Evolutionary conservation across 2,113 vertebrate species (phyloP).

Genomic region (Indicator maculatus): DNA sequence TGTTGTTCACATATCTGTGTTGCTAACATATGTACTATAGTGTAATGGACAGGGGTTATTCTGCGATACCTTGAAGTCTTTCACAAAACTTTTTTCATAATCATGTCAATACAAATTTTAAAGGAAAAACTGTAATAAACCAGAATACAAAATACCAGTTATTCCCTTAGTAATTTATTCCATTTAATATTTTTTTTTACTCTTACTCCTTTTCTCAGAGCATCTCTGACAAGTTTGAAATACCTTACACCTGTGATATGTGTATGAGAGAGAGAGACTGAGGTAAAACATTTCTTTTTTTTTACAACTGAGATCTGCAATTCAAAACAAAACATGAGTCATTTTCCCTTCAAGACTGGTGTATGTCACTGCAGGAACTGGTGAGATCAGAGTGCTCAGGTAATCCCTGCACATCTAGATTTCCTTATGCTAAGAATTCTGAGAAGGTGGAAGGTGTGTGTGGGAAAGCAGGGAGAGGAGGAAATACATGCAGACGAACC

Average conservation of each 20-base stretch:
- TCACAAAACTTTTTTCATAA: background rate
- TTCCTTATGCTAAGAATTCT: background rate
- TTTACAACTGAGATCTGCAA: background rate
- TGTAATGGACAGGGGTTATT: background rate
- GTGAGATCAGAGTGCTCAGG: background rate
- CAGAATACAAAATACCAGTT: background rate
- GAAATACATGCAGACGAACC: background rate
- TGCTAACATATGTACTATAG: background rate
- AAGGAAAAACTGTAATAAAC: background rate
- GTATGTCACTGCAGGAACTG: background rate
- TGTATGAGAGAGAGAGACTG: background rate
- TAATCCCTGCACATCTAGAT: background rate
- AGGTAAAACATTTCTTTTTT: background rate
- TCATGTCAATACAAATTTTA: background rate
- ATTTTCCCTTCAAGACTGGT: background rate
- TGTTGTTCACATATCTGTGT: background rate
- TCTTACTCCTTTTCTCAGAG: background rate
- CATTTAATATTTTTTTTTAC: background rate
- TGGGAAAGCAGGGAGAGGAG: background rate
- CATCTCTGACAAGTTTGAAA: background rate
- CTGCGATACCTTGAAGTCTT: background rate
- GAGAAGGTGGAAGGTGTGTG: background rate
- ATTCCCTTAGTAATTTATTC: background rate
- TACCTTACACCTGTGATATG: background rate
- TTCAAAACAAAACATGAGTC: background rate